Conservation (phyloP, 2,888 invertebrate genomes). For the Abrostola tripartita region DNA sequence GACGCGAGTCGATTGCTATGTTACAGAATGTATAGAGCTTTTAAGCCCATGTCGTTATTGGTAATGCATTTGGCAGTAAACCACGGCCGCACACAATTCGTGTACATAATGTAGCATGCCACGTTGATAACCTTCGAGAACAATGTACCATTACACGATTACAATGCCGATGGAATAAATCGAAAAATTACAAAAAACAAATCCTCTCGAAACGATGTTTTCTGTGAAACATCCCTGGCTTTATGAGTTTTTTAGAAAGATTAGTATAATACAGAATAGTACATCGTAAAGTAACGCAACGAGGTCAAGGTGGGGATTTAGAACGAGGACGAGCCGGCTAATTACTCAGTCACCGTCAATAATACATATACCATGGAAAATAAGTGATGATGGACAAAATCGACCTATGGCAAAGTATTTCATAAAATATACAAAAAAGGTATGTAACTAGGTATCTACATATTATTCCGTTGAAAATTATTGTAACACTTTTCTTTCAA, state of each 20-base stretch:
- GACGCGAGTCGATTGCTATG: conserved; percentile 46
- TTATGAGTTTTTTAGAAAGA: conserved; percentile 73
- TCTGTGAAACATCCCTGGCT: conserved; percentile 47
- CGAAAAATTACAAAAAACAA: conserved; percentile 17
- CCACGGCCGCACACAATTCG: conserved; percentile 57
- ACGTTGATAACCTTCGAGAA: conserved; percentile 61
- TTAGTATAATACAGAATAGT: conserved; percentile 77
- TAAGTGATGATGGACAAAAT: conserved; percentile 59
- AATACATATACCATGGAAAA: conserved; percentile 66
- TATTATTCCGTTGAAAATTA: conserved; percentile 4
- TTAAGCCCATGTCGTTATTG: conserved; percentile 72
- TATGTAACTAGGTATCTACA: background rate
- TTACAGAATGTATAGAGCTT: conserved; percentile 60
- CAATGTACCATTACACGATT: conserved; percentile 41
- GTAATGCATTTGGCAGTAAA: conserved; percentile 73
- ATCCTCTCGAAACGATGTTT: background rate
- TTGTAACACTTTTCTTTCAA: conserved; percentile 19
- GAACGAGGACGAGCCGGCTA: conserved; percentile 81
- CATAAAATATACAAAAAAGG: conserved; percentile 12
- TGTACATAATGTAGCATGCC: conserved; percentile 47
- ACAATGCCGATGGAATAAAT: conserved; percentile 36
- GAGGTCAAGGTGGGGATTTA: conserved; percentile 84
- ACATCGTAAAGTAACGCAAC: conserved; percentile 78
- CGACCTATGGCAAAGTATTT: conserved; percentile 51
- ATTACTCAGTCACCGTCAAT: conserved; percentile 78